Evolutionary conservation across 2,797 vertebrate species (phyloP).

Genomic region (Cynodonichthys magdalenae): DNA sequence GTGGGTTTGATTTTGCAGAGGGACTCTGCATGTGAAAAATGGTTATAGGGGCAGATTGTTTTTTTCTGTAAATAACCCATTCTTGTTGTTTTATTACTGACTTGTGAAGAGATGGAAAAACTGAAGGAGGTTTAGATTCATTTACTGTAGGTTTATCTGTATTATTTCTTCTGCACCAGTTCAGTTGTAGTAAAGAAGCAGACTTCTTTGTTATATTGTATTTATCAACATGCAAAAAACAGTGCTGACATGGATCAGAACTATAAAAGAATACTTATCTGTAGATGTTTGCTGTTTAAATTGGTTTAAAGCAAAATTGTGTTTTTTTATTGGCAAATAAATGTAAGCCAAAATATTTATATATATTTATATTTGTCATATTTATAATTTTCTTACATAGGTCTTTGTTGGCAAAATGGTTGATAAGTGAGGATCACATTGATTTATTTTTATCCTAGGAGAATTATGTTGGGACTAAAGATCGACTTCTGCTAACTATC

Average conservation of each 20-base stretch:
- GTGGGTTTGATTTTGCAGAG: too few species aligned
- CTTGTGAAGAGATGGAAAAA: not conserved
- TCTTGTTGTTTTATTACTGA: not conserved
- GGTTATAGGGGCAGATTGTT: not conserved
- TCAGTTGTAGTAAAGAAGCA: not conserved
- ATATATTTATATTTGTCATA: not conserved
- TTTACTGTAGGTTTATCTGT: not conserved
- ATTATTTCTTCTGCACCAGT: not conserved
- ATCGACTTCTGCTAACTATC: too few species aligned
- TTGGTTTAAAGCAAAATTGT: not conserved
- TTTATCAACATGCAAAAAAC: conserved; percentile 1
- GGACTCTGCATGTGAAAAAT: not conserved
- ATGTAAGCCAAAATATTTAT: not conserved
- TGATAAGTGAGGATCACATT: too few species aligned
- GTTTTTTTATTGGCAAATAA: not conserved
- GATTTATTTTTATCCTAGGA: too few species aligned
- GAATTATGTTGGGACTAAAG: too few species aligned
- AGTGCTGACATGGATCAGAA: conserved; percentile 1
- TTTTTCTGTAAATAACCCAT: conserved; percentile 3
- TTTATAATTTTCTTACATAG: too few species aligned
- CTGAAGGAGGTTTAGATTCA: too few species aligned
- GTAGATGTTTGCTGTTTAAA: not conserved
- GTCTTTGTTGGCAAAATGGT: too few species aligned
- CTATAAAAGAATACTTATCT: not conserved
- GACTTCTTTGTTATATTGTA: too few species aligned